Percentiles rank a stretch among this genome's conserved stretches.
These are phyloP conservation scores for Spatulosminthurus flaviceps DNA, from an alignment of 2,888 invertebrate species.

Conservation along the genomic window DNA sequence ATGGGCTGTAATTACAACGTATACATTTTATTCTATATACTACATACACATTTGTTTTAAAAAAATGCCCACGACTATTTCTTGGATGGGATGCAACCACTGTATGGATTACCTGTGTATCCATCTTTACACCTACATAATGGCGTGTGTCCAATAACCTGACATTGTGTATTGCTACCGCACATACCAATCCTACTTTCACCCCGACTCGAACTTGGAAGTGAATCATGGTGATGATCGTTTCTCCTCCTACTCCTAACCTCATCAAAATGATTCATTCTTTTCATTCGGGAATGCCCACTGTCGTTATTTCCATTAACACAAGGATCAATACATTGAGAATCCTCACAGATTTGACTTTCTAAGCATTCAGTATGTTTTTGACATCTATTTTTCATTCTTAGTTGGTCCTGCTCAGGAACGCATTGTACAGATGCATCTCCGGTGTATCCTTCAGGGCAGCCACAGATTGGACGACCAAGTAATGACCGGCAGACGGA, in stretches of 20 bases:
- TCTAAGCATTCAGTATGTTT: conserved; percentile 58
- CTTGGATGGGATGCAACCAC: conserved; percentile 42
- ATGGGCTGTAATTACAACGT: too few relatives aligned
- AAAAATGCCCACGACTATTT: neutral
- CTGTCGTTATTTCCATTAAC: neutral
- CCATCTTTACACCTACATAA: conserved; percentile 55
- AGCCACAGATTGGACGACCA: conserved; percentile 57
- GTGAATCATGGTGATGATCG: neutral
- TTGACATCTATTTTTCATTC: conserved; percentile 50
- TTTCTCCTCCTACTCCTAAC: conserved; percentile 3
- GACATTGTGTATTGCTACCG: conserved; percentile 57
- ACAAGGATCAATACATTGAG: conserved; percentile 59
- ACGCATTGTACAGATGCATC: conserved; percentile 57
- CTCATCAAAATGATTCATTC: conserved; percentile 28
- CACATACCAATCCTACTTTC: conserved; percentile 47
- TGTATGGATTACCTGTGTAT: conserved; percentile 60
- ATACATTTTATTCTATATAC: neutral
- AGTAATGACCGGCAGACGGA: conserved; percentile 56
- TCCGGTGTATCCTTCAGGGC: conserved; percentile 51
- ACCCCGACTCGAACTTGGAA: neutral
- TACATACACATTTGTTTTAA: neutral
- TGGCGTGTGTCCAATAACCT: conserved; percentile 58
- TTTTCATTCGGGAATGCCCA: conserved; percentile 5
- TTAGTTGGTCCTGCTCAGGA: conserved; percentile 41
- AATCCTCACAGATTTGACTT: conserved; percentile 55